Base-by-base conservation (phyloP, 2,113 vertebrate genomes). In the Xerus inauris region DNA sequence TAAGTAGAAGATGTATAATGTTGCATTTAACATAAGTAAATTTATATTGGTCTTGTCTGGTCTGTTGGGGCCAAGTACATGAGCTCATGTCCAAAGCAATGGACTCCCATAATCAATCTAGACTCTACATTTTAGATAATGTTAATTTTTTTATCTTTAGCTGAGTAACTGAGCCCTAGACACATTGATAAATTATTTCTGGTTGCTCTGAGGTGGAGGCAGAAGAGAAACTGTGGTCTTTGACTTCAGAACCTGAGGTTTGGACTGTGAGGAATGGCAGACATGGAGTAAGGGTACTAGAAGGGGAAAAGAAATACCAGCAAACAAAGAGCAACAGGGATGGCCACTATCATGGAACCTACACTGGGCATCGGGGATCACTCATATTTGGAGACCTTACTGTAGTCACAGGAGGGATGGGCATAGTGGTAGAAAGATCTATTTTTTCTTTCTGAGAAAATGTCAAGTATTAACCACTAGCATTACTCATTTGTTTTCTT, bases 371-470 rank as follows among this genome's bases (percentile, higher is more conserved):
- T 6, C 10, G 19, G 45, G 49, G n/a, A n/a, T 35, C 2, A 4
- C 19, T 20, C 3, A 0, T 2, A 9, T 14, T 28, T 59, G 28
- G 13, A 65, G 45, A 64, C 73, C 47, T 42, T 24, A 1, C 76
- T n/a, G 1, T 32, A 16, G 16, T 38, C 59, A 72, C 26, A 71
- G n/a, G n/a, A n/a, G n/a, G n/a, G 51, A n/a, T 22, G 30, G 73
- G 32, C 8, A 2, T 19, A 5, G 65, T 6, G 64, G 64, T 17
- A 77, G n/a, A 47, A 88, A 76, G 77, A 62, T 47, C 76, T 77
- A 3, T 47, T 57, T 87, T n/a, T 91, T 82, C 87, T 91, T 95
- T 97, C 92, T 91, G 89, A 87, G 96, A 92, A 96, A 93, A 51
- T 87, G 86, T 89, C 57, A 69, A 79, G 80, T 82, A 87, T 69